Base-by-base conservation (phyloP, 2,797 vertebrate species). In the Sebastes umbrosus region DNA sequence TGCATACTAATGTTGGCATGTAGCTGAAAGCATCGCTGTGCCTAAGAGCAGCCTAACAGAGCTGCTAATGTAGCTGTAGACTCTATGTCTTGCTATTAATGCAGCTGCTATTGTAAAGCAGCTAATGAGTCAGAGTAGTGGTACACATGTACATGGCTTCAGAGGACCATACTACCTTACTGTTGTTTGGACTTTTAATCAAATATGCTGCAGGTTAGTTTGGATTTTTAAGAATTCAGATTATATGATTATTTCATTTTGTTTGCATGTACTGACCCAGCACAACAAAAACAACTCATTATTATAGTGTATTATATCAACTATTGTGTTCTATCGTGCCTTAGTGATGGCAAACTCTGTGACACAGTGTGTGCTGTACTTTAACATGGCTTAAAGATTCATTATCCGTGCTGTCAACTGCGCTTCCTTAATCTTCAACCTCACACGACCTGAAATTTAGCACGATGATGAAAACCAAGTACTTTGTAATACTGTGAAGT, bases 311-410 rank as follows among this genome's bases (percentile, higher is more conserved):
- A 20, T 62, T 13, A 18, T n/a, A 32, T 34, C 39, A 57, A n/a
- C 11, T 29, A 4, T 39, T 79, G 43, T 73, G 14, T 58, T 73
- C 39, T 75, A 36, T 50, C 2, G 3, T 46, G 18, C 32, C 24
- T 74, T 52, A 68, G 31, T 66, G 66, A 74, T 29, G 31, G 36
- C 11, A 73, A 70, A 69, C 87, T 87, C 74, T 79, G 62, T 80
- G 62, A 80, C 46, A 20, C 75, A 64, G 66, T 60, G 39, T 73
- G 64, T 74, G 55, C 54, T 57, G 59, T 76, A 20, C 83, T 85
- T 82, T 24, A 79, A 75, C 67, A 36, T 65, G 81, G 74, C 70
- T 91, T 92, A 92, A 82, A 82, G 73, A 75, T 73, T 87, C 63
- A 84, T 89, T 87, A 88, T 84, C 84, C 59, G 27, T 27, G 62